Base-by-base conservation (phyloP, 2,888 invertebrate genomes). In the Chymomyza procnemis region DNA sequence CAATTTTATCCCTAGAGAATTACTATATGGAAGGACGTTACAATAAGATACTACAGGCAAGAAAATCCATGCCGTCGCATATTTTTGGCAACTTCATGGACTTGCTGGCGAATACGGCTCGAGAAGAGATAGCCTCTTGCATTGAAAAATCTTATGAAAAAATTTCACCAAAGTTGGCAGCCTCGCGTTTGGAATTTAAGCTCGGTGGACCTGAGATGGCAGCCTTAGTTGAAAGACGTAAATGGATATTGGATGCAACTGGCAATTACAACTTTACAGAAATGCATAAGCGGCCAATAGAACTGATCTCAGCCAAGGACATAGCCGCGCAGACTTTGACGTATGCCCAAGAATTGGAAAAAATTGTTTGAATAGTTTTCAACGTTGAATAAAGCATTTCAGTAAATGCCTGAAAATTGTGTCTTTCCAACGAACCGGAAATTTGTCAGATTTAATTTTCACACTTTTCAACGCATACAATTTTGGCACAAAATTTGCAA, bases 361-460 rank as follows among this genome's bases (percentile, higher is more conserved):
- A 85, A 71, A 87, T 83, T 60, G 81, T 85, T 71, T 85, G 60
- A 82, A 30, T n/a, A 19, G 18, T 46, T 52, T 71, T 64, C 16
- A 22, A 57, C 59, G 41, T 52, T 61, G n/a, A 69, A 66, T 64
- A 69, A 78, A 74, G 66, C 69, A 66, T 72, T 66, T 22, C 63
- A 61, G n/a, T 50, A 77, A 74, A 79, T 79, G 74, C 70, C 66
- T 67, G 60, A 67, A 77, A 77, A 82, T 79, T 16, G 69, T 74
- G 55, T 55, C 46, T 59, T 16, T 47, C 5, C 62, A 50, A 56
- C 67, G 57, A 52, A 62, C 64, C 76, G 73, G 66, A 83, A 84
- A 85, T 85, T 85, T 85, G 84, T 85, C 84, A 86, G 84, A 81
- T 87, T 85, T 75, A 67, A 86, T 86, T 84, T 83, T 64, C 88